Evolutionary conservation across 2,888 invertebrate species (phyloP).

Genomic region (Philhelius pedissequus): DNA sequence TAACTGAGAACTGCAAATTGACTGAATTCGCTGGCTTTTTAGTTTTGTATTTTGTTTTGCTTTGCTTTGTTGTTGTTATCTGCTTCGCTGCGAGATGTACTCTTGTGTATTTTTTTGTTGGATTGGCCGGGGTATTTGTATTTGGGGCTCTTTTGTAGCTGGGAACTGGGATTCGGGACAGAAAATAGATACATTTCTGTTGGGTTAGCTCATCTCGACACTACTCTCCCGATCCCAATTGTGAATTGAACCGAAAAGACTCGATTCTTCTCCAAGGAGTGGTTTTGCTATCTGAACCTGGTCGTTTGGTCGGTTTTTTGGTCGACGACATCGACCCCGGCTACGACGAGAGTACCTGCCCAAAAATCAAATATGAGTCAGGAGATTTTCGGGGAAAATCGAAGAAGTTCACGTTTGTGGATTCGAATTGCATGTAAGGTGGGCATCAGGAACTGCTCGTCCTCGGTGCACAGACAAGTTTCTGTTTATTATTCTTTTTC

Average conservation of each 20-base stretch:
- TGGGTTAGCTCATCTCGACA: neutral
- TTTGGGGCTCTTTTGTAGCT: neutral
- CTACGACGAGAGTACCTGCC: neutral
- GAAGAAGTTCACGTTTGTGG: constrained; percentile 33
- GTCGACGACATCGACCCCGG: neutral
- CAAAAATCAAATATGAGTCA: constrained; percentile 55
- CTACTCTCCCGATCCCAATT: neutral
- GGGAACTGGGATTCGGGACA: constrained; percentile 16
- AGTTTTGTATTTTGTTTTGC: constrained; percentile 56
- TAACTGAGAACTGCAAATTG: neutral
- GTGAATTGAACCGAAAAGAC: too few species aligned
- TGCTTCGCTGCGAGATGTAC: constrained; percentile 18
- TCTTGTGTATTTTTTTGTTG: constrained; percentile 9
- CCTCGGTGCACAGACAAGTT: constrained; percentile 6
- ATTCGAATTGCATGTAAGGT: constrained; percentile 1
- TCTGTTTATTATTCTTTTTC: neutral
- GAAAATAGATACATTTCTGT: constrained; percentile 53
- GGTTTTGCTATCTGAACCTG: too few species aligned
- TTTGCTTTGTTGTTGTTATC: constrained; percentile 37
- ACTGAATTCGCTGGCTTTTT: constrained; percentile 34
- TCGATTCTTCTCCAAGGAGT: neutral
- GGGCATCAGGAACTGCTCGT: constrained; percentile 22
- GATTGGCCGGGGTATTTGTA: constrained; percentile 3
- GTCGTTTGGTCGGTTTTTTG: neutral
- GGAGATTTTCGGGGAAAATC: constrained; percentile 26